Percentiles rank a stretch among this genome's conserved stretches.
Conservation (phyloP, 2,888 invertebrate species). For the Ennomos erosarius region DNA sequence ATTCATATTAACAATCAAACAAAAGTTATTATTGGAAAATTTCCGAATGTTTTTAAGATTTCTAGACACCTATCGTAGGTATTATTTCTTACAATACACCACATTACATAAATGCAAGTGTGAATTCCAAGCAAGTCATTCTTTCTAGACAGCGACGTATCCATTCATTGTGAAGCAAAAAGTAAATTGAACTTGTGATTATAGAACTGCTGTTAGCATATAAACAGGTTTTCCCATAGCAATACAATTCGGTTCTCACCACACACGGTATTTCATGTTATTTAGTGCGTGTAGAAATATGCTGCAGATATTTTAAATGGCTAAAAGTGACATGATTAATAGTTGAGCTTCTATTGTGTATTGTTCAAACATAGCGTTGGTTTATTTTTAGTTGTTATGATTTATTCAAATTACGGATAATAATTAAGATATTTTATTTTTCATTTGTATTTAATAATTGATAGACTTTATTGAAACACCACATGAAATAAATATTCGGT, state of each 20-base stretch:
- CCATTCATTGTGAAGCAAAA: slow-evolving; percentile 63
- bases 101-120: slow-evolving; percentile 29
- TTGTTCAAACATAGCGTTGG: slow-evolving; percentile 19
- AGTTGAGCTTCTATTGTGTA: slow-evolving; percentile 21
- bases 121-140: slow-evolving; percentile 47
- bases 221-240: slow-evolving; percentile 74
- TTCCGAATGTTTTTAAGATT: too few relatives aligned
- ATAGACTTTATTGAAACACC: background rate
- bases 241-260: slow-evolving; percentile 70
- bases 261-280: slow-evolving; percentile 49
- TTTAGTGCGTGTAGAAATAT: slow-evolving; percentile 62
- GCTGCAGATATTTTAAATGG: slow-evolving; percentile 31
- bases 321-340: slow-evolving; percentile 29
- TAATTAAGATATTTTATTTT: background rate
- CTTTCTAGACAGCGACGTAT: slow-evolving; percentile 54
- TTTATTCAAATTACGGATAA: background rate
- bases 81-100: slow-evolving; percentile 20
- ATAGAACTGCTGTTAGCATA: slow-evolving; percentile 64
- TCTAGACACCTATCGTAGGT: slow-evolving; percentile 13
- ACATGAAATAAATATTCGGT: too few relatives aligned
- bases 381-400: slow-evolving; percentile 6
- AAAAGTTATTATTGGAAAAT: too few relatives aligned
- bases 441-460: background rate
- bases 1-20: too few relatives aligned
- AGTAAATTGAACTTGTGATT: slow-evolving; percentile 72